A percentile compares a stretch with the other conserved stretches of the same genome.
Evolutionary conservation across 2,113 vertebrate species (phyloP).

Genomic region (Boulengeromyrus knoepffleri): DNA sequence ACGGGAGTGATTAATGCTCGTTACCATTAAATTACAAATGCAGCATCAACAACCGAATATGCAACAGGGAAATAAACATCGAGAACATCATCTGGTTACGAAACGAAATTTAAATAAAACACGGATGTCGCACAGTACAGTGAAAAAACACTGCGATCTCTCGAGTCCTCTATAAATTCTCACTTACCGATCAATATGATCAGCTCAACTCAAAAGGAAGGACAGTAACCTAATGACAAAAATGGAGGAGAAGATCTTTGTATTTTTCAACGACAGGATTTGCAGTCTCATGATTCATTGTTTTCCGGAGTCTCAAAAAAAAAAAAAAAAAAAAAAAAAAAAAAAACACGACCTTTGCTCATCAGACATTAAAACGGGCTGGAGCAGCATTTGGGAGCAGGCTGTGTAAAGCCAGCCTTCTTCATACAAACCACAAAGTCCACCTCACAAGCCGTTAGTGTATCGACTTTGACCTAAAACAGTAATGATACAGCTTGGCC

Average conservation of each 20-base stretch:
- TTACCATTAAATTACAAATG: slow-evolving; percentile 91
- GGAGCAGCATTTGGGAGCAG: slow-evolving; percentile 69
- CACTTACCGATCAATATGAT: slow-evolving; percentile 99
- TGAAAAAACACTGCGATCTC: slow-evolving; percentile 92
- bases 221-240: slow-evolving; percentile 55
- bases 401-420: slow-evolving; percentile 62
- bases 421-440: slow-evolving; percentile 53
- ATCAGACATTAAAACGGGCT: slow-evolving; percentile 49
- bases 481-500: slow-evolving; percentile 49
- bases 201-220: slow-evolving; percentile 79
- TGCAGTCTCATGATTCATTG: slow-evolving; percentile 70
- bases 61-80: slow-evolving; percentile 61
- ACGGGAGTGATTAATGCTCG: slow-evolving; percentile 84
- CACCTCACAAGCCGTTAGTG: slow-evolving; percentile 38
- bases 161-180: slow-evolving; percentile 74
- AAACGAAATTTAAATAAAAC: slow-evolving; percentile 80
- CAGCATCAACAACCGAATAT: slow-evolving; percentile 79
- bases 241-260: slow-evolving; percentile 75
- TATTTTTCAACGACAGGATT: slow-evolving; percentile 73
- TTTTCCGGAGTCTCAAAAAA: slow-evolving; percentile 75
- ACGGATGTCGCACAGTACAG: slow-evolving; percentile 83
- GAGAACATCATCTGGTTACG: slow-evolving; percentile 62
- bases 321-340: slow-evolving; percentile 55
- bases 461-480: slow-evolving; percentile 25
- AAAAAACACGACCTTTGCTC: slow-evolving; percentile 43